Evolutionary conservation across 2,888 invertebrate species (phyloP).

Genomic region (Sabatieria punctata): DNA sequence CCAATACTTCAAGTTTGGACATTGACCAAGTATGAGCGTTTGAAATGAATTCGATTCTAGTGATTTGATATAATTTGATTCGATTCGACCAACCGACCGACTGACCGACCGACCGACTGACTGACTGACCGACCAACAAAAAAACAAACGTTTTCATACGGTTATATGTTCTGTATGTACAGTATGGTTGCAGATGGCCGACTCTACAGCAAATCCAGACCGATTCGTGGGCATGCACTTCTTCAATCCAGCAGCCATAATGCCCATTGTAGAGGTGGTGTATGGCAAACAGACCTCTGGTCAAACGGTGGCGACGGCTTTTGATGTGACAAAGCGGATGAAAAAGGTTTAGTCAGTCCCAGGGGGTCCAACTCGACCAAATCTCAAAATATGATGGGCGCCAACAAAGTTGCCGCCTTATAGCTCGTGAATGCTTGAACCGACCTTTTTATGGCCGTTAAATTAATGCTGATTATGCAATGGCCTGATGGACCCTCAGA

Average conservation of each 20-base stretch:
- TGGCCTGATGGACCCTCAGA: too few species aligned
- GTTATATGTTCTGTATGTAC: neutral
- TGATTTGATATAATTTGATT: neutral
- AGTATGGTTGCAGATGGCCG: conserved; percentile 21
- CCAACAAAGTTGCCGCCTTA: too few species aligned
- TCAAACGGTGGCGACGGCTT: conserved; percentile 33
- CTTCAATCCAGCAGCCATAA: conserved; percentile 34
- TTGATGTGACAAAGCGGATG: conserved; percentile 29
- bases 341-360: too few species aligned
- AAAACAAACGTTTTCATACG: too few species aligned
- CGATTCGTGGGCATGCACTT: conserved; percentile 35
- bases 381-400: too few species aligned
- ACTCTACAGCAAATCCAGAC: conserved; percentile 26
- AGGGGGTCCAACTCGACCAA: too few species aligned
- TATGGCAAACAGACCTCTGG: conserved; percentile 30
- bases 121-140: too few species aligned
- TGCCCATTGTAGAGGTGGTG: conserved; percentile 32
- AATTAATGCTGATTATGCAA: too few species aligned
- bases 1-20: conserved; percentile 34
- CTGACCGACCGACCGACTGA: too few species aligned
- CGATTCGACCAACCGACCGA: too few species aligned
- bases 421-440: too few species aligned
- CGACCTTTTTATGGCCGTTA: too few species aligned
- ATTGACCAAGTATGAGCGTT: conserved; percentile 23
- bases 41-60: neutral